These are phyloP conservation scores for Thrips palmi DNA, from an alignment of 1,140 invertebrate genomes.

Conservation along the genomic window DNA sequence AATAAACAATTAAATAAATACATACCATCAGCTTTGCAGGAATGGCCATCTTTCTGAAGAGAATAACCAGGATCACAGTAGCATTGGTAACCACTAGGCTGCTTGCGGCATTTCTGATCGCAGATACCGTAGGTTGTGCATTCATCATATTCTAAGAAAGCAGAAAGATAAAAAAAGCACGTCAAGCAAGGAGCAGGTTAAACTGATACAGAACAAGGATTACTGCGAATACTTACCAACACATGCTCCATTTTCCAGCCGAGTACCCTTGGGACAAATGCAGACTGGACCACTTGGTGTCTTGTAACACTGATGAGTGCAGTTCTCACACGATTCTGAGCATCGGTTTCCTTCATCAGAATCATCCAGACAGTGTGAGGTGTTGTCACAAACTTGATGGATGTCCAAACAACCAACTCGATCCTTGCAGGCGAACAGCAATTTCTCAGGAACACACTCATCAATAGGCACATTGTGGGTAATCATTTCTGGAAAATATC, in stretches of 20 bases:
- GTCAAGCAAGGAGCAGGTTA: neutral
- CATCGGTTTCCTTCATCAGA: conserved; percentile 49
- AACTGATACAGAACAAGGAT: no score
- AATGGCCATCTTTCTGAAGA: conserved; percentile 38
- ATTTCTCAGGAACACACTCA: conserved; percentile 25
- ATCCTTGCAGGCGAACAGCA: conserved; percentile 34
- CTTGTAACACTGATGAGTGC: conserved; percentile 24
- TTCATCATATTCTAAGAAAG: conserved; percentile 53
- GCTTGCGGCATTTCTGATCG: conserved; percentile 69
- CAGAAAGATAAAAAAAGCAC: neutral
- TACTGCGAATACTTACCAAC: conserved; percentile 10
- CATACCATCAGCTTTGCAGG: conserved; percentile 42
- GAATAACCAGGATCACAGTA: conserved; percentile 57
- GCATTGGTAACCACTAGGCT: conserved; percentile 55
- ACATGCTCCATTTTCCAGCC: conserved; percentile 11
- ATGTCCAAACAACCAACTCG: conserved; percentile 41
- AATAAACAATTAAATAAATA: conserved; percentile 8
- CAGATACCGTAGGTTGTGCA: conserved; percentile 58
- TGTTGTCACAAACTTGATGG: conserved; percentile 49
- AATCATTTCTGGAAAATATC: conserved; percentile 21
- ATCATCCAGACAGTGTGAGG: conserved; percentile 54
- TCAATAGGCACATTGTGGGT: conserved; percentile 24
- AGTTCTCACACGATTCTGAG: conserved; percentile 23
- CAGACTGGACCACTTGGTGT: conserved; percentile 26
- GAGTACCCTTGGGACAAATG: conserved; percentile 26